Base-by-base conservation (phyloP, 2,113 vertebrate genomes). In the Toxotes chatareus region DNA sequence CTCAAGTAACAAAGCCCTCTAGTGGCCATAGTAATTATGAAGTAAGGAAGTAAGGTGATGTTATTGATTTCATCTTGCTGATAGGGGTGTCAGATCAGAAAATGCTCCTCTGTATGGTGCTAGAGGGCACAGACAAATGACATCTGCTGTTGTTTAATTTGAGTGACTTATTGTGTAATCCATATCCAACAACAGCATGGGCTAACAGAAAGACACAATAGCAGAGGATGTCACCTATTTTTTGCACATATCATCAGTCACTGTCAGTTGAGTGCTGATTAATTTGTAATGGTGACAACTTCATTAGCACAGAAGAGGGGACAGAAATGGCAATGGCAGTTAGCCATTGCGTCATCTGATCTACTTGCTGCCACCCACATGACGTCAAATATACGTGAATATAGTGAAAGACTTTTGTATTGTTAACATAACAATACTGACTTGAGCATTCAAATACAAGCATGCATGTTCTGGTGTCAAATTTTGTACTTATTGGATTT, bases 221-320 rank as follows among this genome's bases (percentile, higher is more conserved):
- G 69, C 31, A 79, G 62, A 40, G 23, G 6, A 44, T 68, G 76
- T 74, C 73, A 73, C 66, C n/a, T 60, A 55, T 63, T 74, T 27
- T 71, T 64, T 31, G 53, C 56, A 47, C 49, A 67, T 23, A 42
- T 67, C 31, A 73, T 75, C 27, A 46, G 21, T 74, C 63, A 55
- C 2, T 75, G 70, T 85, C 76, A 51, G 63, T 32, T 75, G 17
- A 80, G 70, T 40, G 62, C 53, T 85, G 70, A 75, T 83, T 83
- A 27, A 82, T 83, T 78, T 84, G 49, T 64, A 67, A 80, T 67
- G 42, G 66, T 76, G 76, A 83, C 63, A 79, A 42, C 56, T 88
- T 88, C 63, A 88, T 78, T 82, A 80, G 49, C 34, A 42, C n/a
- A 42, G 55, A 38, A 0, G 32, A 47, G 53, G 11, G 32, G 61